These are phyloP conservation scores for Varanus salvator DNA, from an alignment of 2,113 vertebrate genomes.

Conservation along the genomic window DNA sequence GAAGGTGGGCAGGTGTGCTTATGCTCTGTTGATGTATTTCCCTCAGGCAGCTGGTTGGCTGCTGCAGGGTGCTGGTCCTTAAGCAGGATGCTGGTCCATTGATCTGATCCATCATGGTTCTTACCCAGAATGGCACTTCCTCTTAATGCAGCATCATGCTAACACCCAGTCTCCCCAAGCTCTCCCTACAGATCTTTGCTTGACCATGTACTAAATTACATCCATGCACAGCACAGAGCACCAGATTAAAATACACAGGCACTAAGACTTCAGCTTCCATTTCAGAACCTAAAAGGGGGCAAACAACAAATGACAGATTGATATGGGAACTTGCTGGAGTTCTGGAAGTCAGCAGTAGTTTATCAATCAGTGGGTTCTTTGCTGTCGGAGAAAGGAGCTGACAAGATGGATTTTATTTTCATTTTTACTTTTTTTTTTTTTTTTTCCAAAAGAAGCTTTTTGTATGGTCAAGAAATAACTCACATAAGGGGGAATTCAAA, in stretches of 20 bases:
- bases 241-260: constrained; percentile 8
- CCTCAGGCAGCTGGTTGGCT: too few relatives aligned
- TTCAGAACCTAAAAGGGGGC: not conserved
- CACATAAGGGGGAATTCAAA: constrained; percentile 21
- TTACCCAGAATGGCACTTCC: not conserved
- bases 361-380: constrained; percentile 43
- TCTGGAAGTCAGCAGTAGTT: constrained; percentile 42
- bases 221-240: constrained; percentile 10
- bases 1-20: too few relatives aligned
- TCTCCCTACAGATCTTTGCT: constrained; percentile 15
- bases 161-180: not conserved
- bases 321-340: constrained; percentile 28
- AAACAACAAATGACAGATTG: constrained; percentile 25
- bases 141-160: constrained; percentile 6
- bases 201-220: constrained; percentile 1
- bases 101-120: too few relatives aligned
- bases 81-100: too few relatives aligned
- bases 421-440: not conserved
- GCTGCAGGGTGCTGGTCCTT: too few relatives aligned
- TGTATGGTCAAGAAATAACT: constrained; percentile 8
- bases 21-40: too few relatives aligned
- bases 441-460: not conserved
- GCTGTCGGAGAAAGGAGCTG: constrained; percentile 28
- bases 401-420: constrained; percentile 28
- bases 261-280: constrained; percentile 7